A percentile compares a stretch with the other conserved stretches of the same genome.
These are phyloP conservation scores for Ostrea denselamellosa DNA, from an alignment of 1,140 invertebrate species.

Conservation along the genomic window DNA sequence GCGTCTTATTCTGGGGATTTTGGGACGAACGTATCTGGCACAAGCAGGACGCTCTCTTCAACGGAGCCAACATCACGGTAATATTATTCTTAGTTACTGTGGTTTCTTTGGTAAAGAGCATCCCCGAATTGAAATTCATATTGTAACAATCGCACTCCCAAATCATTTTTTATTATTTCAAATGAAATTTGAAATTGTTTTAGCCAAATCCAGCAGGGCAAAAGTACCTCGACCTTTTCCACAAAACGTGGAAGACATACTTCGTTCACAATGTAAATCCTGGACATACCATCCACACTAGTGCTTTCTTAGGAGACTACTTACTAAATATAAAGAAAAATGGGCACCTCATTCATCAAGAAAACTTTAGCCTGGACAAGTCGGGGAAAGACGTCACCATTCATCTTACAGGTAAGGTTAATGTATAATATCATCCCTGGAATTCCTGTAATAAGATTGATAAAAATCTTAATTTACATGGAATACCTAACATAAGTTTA, in stretches of 20 bases:
- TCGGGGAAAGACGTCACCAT: constrained; percentile 43
- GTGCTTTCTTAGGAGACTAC: constrained; percentile 55
- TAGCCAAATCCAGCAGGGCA: constrained; percentile 57
- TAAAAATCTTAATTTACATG: no score
- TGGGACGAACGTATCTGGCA: constrained; percentile 63
- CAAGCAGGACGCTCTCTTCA: constrained; percentile 52
- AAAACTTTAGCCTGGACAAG: constrained; percentile 51
- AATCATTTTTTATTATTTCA: no score
- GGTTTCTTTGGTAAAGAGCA: neutral
- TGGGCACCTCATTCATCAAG: constrained; percentile 45
- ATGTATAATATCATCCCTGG: neutral
- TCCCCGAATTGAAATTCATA: neutral
- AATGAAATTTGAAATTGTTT: neutral
- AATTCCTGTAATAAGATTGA: neutral
- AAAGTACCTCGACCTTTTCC: constrained; percentile 49
- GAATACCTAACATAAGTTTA: no score
- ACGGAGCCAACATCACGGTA: constrained; percentile 57
- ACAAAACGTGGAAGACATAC: constrained; percentile 52
- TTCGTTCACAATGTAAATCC: constrained; percentile 41
- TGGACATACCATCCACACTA: constrained; percentile 10
- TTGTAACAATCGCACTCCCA: neutral
- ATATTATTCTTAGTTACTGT: neutral
- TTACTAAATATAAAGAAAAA: constrained; percentile 53
- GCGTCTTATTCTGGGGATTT: constrained; percentile 72
- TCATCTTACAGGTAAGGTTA: neutral